Base-by-base conservation (phyloP, 2,888 invertebrate species). In the Diachrysia chrysitis region DNA sequence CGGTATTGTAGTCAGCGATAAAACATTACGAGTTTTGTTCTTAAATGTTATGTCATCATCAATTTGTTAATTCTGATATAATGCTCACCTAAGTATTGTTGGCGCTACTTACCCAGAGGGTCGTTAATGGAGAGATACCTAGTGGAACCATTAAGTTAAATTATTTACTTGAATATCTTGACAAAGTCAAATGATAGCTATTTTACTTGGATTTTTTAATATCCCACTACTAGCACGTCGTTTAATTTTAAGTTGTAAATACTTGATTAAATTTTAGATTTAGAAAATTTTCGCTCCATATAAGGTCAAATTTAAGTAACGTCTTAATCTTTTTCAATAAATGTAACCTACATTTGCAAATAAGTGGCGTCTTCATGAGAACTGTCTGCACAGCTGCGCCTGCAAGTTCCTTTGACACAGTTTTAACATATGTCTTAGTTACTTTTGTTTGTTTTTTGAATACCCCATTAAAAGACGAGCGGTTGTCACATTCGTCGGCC, bases 351-450 rank as follows among this genome's bases (percentile, higher is more conserved):
- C 77, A 76, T 82, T 79, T 56, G 56, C 54, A 75, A 69, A 68
- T 77, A 79, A 73, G 67, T 71, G 75, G 63, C 64, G 60, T 66
- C 66, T 69, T 58, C 69, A 48, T 76, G 56, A 79, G 63, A 67
- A 73, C 63, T 86, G 87, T 87, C 82, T 78, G 73, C 79, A 85
- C 87, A 87, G 87, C 85, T 87, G 87, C 76, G 78, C 73, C 62
- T 76, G 71, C 71, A 73, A 78, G 78, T 79, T 79, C 63, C 73
- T 84, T 64, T 85, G 85, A 86, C 87, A 87, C 78, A 83, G 77
- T 82, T 86, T 74, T 64, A 83, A 82, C 83, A 85, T 78, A 79
- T 85, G 83, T 81, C 64, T 73, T 61, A 65, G 48, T 73, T 58
- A 53, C 72, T 71, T 74, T 78, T 74, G 71, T 79, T 82, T 82